These are phyloP conservation scores for Serripes groenlandicus DNA, from an alignment of 2,888 invertebrate genomes.

Conservation along the genomic window DNA sequence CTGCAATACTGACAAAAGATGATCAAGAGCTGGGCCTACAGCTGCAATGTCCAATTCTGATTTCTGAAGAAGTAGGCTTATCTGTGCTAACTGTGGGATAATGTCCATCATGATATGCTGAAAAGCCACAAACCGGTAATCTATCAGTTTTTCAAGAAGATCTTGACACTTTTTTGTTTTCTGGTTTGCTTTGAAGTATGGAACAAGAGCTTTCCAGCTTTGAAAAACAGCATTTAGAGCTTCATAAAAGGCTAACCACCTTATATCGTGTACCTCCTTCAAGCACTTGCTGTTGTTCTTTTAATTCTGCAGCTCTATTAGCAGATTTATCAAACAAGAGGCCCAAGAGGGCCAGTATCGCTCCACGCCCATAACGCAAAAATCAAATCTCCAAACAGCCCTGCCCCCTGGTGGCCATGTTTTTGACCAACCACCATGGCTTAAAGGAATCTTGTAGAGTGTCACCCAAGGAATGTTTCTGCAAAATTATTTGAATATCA, in stretches of 20 bases:
- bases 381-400: conserved; percentile 23
- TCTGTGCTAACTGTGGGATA: conserved; percentile 1
- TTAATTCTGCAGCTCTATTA: conserved; percentile 19
- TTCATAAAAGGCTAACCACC: conserved; percentile 34
- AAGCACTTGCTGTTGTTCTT: conserved; percentile 29
- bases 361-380: conserved; percentile 27
- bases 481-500: too few species aligned
- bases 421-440: too few species aligned
- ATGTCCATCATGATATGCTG: conserved; percentile 15
- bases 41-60: conserved; percentile 10
- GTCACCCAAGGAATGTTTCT: conserved; percentile 36
- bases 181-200: conserved; percentile 8
- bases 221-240: conserved; percentile 28
- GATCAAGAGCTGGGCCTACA: conserved; percentile 1
- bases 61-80: conserved; percentile 1
- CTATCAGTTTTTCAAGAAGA: conserved; percentile 9
- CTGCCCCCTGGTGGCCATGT: too few species aligned
- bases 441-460: too few species aligned
- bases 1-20: not conserved
- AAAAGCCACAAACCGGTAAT: conserved; percentile 12
- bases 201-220: conserved; percentile 10
- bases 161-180: not conserved
- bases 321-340: conserved; percentile 3
- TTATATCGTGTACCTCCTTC: conserved; percentile 30
- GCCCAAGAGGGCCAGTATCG: not conserved